Conservation (phyloP, 1,140 invertebrate genomes). For the Lepidurus packardi region DNA sequence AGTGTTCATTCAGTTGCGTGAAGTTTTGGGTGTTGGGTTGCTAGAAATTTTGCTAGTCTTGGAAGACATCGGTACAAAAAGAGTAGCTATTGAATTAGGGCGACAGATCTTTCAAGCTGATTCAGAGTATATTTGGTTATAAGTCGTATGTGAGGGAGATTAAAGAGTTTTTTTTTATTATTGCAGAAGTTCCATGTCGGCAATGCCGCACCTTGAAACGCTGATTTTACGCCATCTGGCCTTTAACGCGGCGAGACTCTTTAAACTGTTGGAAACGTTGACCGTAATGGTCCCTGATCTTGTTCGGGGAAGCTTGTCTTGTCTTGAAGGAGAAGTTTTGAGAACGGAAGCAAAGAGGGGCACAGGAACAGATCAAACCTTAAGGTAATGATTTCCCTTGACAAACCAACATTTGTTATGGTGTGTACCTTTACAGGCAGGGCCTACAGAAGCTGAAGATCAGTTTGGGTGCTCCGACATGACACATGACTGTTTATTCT, state of each 20-base stretch:
- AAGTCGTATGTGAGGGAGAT: not conserved
- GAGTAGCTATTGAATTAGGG: not conserved
- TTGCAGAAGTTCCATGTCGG: not conserved
- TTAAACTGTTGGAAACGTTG: not conserved
- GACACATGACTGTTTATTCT: not conserved
- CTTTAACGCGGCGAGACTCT: not conserved
- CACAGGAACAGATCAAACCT: not conserved
- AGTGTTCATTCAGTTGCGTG: not conserved
- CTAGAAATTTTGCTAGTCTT: not conserved
- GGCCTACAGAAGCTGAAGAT: not conserved
- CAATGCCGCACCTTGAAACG: not conserved
- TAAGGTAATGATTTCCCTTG: not conserved
- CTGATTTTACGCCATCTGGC: not conserved
- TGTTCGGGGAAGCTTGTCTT: not conserved
- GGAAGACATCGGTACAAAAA: not conserved
- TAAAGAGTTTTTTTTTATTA: too few species aligned
- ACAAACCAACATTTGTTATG: too few species aligned
- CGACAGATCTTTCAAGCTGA: not conserved
- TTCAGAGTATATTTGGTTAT: not conserved
- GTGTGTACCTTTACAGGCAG: not conserved
- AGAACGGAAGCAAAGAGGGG: conserved; percentile 1
- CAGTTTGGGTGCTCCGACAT: not conserved
- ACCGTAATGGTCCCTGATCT: not conserved
- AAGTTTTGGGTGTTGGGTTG: not conserved
- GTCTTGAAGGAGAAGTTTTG: not conserved